Evolutionary conservation across 2,888 invertebrate species (phyloP), one percentile per base, ranked within the genome.

Genomic region (Drosophila borborema): DNA sequence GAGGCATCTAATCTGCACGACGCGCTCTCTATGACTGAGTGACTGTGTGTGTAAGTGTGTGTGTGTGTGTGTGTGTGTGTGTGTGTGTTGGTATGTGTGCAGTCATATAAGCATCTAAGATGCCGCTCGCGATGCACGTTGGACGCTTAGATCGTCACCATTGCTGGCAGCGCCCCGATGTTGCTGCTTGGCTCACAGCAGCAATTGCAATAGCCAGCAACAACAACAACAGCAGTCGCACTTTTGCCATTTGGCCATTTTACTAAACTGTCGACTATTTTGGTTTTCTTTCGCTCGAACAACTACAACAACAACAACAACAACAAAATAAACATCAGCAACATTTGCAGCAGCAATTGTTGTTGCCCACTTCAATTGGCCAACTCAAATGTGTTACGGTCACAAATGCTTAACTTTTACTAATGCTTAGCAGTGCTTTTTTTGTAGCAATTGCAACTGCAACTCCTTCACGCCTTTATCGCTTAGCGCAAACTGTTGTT

Each of bases 341-440:
- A 45, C 70, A 43, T 58, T 78, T 65, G 51, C 69, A 65, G 45
- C 72, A 38, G 61, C 81, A 71, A 69, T 46, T 64, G 73, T 66
- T 70, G 77, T 75, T 74, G 74, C 69, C 76, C 67, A 65, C 64
- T 81, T 56, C 80, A 76, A 82, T 77, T 74, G 81, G 74, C 75
- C 64, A 74, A 77, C 72, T 82, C 78, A 80, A 86, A 83, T 88
- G 89, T 86, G 86, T 90, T 86, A 81, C 89, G 89, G 90, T 90
- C 90, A 86, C 89, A 87, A 90, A 89, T 89, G 89, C 85, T 87
- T 85, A 91, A 88, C 91, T 91, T 88, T 91, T 91, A 88, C 91
- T 86, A 90, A 90, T 89, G 90, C 90, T 73, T 56, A 40, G 54
- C 54, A 10, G 40, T 14, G 40, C 28, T 65, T 46, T 59, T 60